Evolutionary conservation across 2,888 invertebrate species (phyloP).

Genomic region (Amblyjoppa fuscipennis): DNA sequence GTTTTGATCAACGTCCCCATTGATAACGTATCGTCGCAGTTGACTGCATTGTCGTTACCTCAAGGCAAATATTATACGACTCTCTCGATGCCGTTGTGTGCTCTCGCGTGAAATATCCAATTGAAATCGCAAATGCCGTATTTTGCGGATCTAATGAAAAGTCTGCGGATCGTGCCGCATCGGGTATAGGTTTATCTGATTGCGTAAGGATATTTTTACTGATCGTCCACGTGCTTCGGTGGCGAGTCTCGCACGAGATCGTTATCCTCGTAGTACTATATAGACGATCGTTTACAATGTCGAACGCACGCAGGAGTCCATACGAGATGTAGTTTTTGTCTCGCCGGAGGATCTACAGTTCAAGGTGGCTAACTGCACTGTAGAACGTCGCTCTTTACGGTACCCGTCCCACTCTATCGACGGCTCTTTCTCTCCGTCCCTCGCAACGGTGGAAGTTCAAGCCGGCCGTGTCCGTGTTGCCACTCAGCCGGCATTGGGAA

Average conservation of each 20-base stretch:
- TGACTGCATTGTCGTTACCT: too few species aligned
- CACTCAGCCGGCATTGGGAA: slow-evolving; percentile 58
- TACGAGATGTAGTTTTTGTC: not conserved
- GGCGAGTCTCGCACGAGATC: not conserved
- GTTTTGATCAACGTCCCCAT: too few species aligned
- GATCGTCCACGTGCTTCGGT: not conserved
- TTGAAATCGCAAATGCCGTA: too few species aligned
- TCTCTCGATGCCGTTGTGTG: too few species aligned
- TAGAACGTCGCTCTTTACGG: slow-evolving; percentile 59
- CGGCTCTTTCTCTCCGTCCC: slow-evolving; percentile 39
- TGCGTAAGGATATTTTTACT: not conserved
- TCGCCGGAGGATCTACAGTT: slow-evolving; percentile 15
- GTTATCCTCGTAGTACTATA: not conserved
- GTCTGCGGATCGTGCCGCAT: not conserved
- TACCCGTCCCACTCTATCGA: slow-evolving; percentile 36
- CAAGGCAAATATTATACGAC: too few species aligned
- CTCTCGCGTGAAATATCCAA: too few species aligned
- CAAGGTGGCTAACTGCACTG: slow-evolving; percentile 37
- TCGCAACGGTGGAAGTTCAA: slow-evolving; percentile 22
- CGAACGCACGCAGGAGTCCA: not conserved
- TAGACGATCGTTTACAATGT: not conserved
- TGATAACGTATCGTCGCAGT: too few species aligned
- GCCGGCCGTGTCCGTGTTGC: slow-evolving; percentile 56
- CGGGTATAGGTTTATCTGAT: not conserved
- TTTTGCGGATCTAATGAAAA: not conserved